Conservation (phyloP, 2,113 vertebrate species). For the Merops nubicus region DNA sequence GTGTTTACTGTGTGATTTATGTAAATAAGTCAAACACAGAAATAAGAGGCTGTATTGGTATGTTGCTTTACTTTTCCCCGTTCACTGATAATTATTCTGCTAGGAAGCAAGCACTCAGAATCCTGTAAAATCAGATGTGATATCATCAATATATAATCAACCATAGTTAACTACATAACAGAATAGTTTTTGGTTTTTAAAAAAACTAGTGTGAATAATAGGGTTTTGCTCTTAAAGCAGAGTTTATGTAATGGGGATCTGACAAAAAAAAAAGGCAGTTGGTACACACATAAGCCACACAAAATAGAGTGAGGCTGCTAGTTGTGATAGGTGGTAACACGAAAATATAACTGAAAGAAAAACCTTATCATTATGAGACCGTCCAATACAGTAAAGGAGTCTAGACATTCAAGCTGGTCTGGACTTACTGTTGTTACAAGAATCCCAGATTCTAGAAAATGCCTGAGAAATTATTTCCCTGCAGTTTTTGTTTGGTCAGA, state of each 20-base stretch:
- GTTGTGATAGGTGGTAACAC: neutral
- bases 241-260: neutral
- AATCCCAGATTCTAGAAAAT: neutral
- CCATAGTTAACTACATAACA: neutral
- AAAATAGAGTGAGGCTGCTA: neutral
- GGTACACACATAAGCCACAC: neutral
- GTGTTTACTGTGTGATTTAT: neutral
- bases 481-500: neutral
- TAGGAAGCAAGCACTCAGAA: neutral
- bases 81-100: neutral
- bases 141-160: neutral
- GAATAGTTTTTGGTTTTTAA: neutral
- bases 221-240: neutral
- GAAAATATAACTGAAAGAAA: neutral
- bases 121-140: neutral
- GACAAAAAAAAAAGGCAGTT: neutral
- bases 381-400: neutral
- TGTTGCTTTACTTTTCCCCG: neutral
- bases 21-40: neutral
- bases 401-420: neutral
- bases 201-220: neutral
- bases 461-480: neutral
- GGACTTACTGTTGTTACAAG: neutral
- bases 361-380: neutral
- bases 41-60: neutral